Evolutionary conservation across 1,140 invertebrate genomes (phyloP).

Genomic region (Drosophila sp.): DNA sequence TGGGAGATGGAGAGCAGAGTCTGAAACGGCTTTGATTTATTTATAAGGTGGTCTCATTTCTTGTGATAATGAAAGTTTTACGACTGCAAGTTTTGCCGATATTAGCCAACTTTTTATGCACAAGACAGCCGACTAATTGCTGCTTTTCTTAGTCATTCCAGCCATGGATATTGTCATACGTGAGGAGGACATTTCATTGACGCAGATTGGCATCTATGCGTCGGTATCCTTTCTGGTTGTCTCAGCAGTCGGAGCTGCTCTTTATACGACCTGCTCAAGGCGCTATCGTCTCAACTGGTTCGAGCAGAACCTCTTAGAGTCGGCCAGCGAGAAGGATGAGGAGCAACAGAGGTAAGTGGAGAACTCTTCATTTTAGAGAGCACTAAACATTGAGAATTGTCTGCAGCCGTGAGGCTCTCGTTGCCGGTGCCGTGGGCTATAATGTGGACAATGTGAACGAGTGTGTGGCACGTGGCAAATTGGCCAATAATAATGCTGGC

Average conservation of each 20-base stretch:
- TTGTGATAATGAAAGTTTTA: constrained; percentile 70
- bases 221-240: constrained; percentile 81
- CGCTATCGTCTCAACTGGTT: constrained; percentile 86
- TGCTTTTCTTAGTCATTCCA: neutral
- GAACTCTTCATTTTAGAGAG: constrained; percentile 2
- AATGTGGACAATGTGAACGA: constrained; percentile 83
- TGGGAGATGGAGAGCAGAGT: constrained; percentile 16
- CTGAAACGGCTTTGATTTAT: constrained; percentile 56
- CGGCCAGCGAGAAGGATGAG: constrained; percentile 84
- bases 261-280: constrained; percentile 85
- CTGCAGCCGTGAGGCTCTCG: constrained; percentile 84
- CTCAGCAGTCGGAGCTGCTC: constrained; percentile 79
- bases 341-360: constrained; percentile 72
- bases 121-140: constrained; percentile 40
- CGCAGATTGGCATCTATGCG: constrained; percentile 81
- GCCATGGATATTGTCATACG: constrained; percentile 81
- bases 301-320: constrained; percentile 85
- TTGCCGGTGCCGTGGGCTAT: constrained; percentile 78
- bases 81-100: constrained; percentile 48
- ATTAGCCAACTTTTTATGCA: constrained; percentile 42
- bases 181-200: constrained; percentile 79
- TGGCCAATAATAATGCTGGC: constrained; percentile 61
- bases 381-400: constrained; percentile 1
- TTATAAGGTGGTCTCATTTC: constrained; percentile 47
- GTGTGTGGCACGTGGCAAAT: constrained; percentile 67